Conservation (phyloP, 2,888 invertebrate genomes). For the Scaptomyza reducta region DNA sequence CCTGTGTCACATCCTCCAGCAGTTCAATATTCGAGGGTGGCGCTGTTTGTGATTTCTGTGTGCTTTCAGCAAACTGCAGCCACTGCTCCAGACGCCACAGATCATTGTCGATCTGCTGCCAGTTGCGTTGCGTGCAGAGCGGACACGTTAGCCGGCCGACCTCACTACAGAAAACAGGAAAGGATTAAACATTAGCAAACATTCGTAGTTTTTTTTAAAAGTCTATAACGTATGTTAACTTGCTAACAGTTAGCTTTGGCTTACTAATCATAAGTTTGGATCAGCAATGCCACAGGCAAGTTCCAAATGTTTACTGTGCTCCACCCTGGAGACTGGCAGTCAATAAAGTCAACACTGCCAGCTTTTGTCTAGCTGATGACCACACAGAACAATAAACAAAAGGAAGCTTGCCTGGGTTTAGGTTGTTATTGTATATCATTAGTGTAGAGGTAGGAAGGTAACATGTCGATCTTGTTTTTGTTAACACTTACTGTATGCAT, state of each 20-base stretch:
- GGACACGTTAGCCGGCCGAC: slow-evolving; percentile 92
- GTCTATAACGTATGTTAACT: slow-evolving; percentile 17
- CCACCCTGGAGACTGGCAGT: slow-evolving; percentile 67
- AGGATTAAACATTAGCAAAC: not conserved
- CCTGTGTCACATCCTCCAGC: slow-evolving; percentile 93
- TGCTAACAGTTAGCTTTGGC: slow-evolving; percentile 7
- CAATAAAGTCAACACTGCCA: slow-evolving; percentile 35
- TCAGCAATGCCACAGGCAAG: slow-evolving; percentile 32
- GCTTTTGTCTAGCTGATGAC: slow-evolving; percentile 73
- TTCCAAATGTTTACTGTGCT: slow-evolving; percentile 52
- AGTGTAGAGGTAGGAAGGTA: slow-evolving; percentile 22
- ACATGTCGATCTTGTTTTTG: not conserved
- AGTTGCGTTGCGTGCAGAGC: slow-evolving; percentile 93
- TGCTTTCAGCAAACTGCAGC: slow-evolving; percentile 94
- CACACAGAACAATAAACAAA: slow-evolving; percentile 49
- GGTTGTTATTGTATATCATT: slow-evolving; percentile 7
- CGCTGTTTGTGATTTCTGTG: slow-evolving; percentile 88
- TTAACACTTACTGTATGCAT: slow-evolving; percentile 88
- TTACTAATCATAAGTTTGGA: not conserved
- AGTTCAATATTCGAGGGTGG: slow-evolving; percentile 92
- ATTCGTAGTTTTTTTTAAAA: not conserved
- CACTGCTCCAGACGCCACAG: slow-evolving; percentile 96
- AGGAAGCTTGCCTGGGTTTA: slow-evolving; percentile 33
- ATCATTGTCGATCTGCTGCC: slow-evolving; percentile 95
- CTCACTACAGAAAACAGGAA: slow-evolving; percentile 85